Percentiles rank a stretch among this genome's conserved stretches.
These are phyloP conservation scores for Acrobasis repandana DNA, from an alignment of 2,888 invertebrate species.

Conservation along the genomic window DNA sequence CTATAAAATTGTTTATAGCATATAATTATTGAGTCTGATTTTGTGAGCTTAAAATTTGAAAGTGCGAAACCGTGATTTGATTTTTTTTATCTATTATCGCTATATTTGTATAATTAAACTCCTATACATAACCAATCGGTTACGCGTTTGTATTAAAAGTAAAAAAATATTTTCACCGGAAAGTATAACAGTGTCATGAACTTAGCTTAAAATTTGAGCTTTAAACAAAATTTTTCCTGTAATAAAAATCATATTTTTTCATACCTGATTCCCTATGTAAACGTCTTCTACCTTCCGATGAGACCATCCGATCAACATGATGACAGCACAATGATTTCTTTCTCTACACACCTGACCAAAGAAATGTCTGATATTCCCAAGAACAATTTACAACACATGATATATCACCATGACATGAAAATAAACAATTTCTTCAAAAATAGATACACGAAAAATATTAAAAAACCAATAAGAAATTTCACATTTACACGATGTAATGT, in stretches of 20 bases:
- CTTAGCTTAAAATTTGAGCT: background rate
- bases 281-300: constrained; percentile 64
- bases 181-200: too few species aligned
- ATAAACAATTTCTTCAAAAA: constrained; percentile 81
- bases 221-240: too few species aligned
- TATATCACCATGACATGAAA: constrained; percentile 71
- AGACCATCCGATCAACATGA: constrained; percentile 81
- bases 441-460: constrained; percentile 77
- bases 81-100: too few species aligned
- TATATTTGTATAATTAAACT: too few species aligned
- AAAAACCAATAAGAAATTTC: constrained; percentile 76
- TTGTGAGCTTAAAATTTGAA: too few species aligned
- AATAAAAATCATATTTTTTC: background rate
- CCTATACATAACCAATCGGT: too few species aligned
- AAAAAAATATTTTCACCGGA: too few species aligned
- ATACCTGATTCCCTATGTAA: constrained; percentile 67
- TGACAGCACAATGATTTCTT: constrained; percentile 57
- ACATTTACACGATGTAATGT: constrained; percentile 64
- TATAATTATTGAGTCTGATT: too few species aligned
- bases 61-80: too few species aligned
- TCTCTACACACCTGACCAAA: constrained; percentile 58
- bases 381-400: constrained; percentile 75
- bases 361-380: constrained; percentile 48
- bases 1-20: too few species aligned
- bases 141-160: too few species aligned